Evolutionary conservation across 2,888 invertebrate genomes (phyloP).

Genomic region (Drosophila ezoana): DNA sequence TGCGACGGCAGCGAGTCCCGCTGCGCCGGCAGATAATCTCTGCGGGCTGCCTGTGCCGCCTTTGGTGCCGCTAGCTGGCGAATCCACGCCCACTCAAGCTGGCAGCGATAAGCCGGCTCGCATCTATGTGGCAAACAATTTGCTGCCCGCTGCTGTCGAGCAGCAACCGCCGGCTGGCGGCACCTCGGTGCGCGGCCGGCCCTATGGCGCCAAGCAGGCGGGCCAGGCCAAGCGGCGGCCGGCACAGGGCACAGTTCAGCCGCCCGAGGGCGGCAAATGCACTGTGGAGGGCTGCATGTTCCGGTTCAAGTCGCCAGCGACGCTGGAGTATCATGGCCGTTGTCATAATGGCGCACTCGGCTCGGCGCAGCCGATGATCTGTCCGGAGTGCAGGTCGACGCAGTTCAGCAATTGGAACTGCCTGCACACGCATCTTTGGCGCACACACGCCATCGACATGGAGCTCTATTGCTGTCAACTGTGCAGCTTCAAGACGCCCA

Average conservation of each 20-base stretch:
- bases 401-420: slow-evolving; percentile 87
- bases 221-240: slow-evolving; percentile 76
- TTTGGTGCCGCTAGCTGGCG: slow-evolving; percentile 51
- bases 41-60: slow-evolving; percentile 57
- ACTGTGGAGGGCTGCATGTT: slow-evolving; percentile 82
- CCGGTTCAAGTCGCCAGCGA: slow-evolving; percentile 80
- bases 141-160: slow-evolving; percentile 69
- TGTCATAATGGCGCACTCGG: slow-evolving; percentile 76
- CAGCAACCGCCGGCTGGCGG: slow-evolving; percentile 63
- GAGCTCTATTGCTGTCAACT: slow-evolving; percentile 91
- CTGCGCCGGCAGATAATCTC: slow-evolving; percentile 13
- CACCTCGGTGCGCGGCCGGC: slow-evolving; percentile 82
- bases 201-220: slow-evolving; percentile 82
- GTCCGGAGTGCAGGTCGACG: slow-evolving; percentile 88
- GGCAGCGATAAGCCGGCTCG: slow-evolving; percentile 76
- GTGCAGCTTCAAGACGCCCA: slow-evolving; percentile 90
- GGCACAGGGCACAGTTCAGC: slow-evolving; percentile 42
- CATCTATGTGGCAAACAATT: slow-evolving; percentile 84
- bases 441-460: slow-evolving; percentile 90
- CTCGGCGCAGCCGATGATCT: slow-evolving; percentile 83
- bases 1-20: background rate
- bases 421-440: slow-evolving; percentile 93
- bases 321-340: slow-evolving; percentile 82
- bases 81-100: background rate
- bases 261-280: slow-evolving; percentile 78